phyloP scores from a whole-genome alignment of 2,797 vertebrate species.

The Pelochelys cantorii region DNA sequence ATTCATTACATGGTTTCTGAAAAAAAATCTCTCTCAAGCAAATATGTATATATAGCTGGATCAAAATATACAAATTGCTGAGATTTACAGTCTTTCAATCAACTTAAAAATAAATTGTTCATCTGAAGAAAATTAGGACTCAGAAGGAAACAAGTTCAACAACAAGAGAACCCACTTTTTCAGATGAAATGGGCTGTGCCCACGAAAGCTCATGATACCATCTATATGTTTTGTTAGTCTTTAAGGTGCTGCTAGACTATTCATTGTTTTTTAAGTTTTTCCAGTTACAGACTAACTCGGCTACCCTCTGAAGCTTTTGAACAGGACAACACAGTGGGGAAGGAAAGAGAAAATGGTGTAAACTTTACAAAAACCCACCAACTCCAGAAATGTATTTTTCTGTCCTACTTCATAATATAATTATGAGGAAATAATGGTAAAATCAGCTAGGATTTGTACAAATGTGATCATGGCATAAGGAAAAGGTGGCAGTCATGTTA shows the following conservation, averaged over 20 bases:
- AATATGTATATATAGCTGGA: not conserved
- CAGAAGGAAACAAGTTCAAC: not conserved
- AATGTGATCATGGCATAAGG: not conserved
- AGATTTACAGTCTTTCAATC: not conserved
- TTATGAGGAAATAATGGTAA: not conserved
- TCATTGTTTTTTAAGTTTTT: too few relatives aligned
- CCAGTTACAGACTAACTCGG: too few relatives aligned
- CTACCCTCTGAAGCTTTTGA: too few relatives aligned
- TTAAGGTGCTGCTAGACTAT: too few relatives aligned
- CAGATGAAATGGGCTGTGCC: too few relatives aligned
- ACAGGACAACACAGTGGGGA: not conserved
- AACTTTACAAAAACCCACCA: not conserved
- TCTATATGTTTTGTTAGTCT: too few relatives aligned
- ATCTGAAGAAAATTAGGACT: not conserved
- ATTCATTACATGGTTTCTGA: not conserved
- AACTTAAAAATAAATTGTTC: not conserved
- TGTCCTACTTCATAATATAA: not conserved
- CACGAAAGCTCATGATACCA: too few relatives aligned
- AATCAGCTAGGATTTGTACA: not conserved
- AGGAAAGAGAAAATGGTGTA: not conserved
- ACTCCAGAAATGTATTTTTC: not conserved
- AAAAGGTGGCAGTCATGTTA: not conserved
- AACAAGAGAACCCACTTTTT: too few relatives aligned
- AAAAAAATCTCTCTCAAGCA: not conserved
- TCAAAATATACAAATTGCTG: not conserved